Evolutionary conservation across 1,140 invertebrate species (phyloP), one percentile per base, ranked within the genome.

Genomic region (Ericerus pela): DNA sequence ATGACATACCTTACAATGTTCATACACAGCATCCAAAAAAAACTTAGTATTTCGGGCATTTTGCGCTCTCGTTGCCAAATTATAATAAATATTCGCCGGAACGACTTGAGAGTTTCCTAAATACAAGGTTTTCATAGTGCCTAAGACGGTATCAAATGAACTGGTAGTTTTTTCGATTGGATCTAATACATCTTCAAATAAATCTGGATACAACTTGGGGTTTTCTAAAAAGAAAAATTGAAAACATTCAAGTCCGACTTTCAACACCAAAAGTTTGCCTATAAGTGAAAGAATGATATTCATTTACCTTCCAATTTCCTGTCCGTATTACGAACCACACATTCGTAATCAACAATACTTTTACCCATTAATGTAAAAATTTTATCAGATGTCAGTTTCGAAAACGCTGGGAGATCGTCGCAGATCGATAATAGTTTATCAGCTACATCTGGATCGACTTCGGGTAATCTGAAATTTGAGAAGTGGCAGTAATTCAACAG

Each of bases 91-190:
- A 63, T 80, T 79, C 6, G 80, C 81, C 8, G 85, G 80, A 75
- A 89, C 85, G 20, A 84, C 62, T n/a, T 79, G 79, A 61, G 78
- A 80, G 64, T 85, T 84, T n/a, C 85, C 82, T 52, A 85, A 72
- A 65, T 83, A 88, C 11, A 94, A 69, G 26, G 82, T 80, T 68
- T 89, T 92, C 0, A 86, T 79, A 59, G 88, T 75, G 28, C 85
- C 85, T 85, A 85, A 92, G n/a, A 85, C 88, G 29, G 80, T 76
- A 63, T 88, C 83, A 31, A 95, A 70, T 20, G 83, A 79, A 8
- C 74, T 75, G 24, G 77, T 76, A 1, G 81, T 66, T 59, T 79
- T 75, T 64, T 96, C 90, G 11, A 94, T 64, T 10, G 84, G 83
- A 54, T 79, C 67, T 55, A 93, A 77, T n/a, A 92, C 73, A 63